A percentile compares a stretch with the other conserved stretches of the same genome.
These are phyloP conservation scores for Cephus rjabovi DNA, from an alignment of 2,888 invertebrate species.

Conservation along the genomic window DNA sequence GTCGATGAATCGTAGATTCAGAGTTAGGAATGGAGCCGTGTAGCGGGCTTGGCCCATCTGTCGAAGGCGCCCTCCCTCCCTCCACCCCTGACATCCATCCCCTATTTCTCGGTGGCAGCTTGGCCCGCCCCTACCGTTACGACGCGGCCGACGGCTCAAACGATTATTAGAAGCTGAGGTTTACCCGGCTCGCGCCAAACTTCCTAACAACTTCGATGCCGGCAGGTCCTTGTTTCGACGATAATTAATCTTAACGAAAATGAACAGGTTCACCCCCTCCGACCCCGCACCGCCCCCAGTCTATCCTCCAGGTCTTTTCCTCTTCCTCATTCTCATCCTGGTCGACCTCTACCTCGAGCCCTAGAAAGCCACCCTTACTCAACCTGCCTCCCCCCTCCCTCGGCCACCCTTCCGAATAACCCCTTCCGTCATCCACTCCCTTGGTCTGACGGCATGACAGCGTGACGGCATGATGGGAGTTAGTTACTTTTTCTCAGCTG, in stretches of 20 bases:
- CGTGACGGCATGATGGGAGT: conserved; percentile 12
- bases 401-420: background rate
- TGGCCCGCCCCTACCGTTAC: background rate
- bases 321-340: background rate
- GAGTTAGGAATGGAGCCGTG: conserved; percentile 10
- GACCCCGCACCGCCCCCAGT: background rate
- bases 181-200: conserved; percentile 31
- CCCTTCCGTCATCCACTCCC: conserved; percentile 7
- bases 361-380: conserved; percentile 3
- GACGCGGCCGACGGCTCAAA: conserved; percentile 11
- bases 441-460: conserved; percentile 4
- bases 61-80: background rate
- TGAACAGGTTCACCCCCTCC: conserved; percentile 24
- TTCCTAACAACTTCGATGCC: conserved; percentile 33
- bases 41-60: conserved; percentile 14
- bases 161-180: conserved; percentile 45
- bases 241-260: conserved; percentile 48
- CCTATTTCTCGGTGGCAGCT: conserved; percentile 5
- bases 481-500: conserved; percentile 25
- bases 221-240: conserved; percentile 42
- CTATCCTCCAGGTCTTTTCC: background rate
- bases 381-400: background rate
- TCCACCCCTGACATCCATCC: background rate
- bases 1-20: conserved; percentile 10
- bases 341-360: background rate